Percentiles rank a stretch among this genome's conserved stretches.
These are phyloP conservation scores for Otocyon megalotis DNA, from an alignment of 2,113 vertebrate genomes.

Conservation along the genomic window DNA sequence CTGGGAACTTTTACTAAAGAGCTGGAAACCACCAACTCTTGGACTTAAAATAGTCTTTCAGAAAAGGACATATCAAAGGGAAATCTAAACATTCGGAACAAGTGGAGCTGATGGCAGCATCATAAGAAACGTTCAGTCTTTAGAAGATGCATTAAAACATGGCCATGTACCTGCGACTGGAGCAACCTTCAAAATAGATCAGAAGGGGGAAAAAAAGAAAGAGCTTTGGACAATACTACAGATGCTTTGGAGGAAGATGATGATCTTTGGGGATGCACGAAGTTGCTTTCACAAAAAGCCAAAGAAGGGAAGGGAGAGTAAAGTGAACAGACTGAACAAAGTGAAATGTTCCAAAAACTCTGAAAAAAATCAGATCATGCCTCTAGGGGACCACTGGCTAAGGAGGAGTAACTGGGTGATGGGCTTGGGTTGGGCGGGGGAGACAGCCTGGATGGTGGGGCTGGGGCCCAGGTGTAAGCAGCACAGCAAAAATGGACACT, in stretches of 20 bases:
- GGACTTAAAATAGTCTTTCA: slow-evolving; percentile 47
- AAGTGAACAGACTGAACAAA: neutral
- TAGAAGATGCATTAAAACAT: neutral
- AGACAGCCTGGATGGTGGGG: neutral
- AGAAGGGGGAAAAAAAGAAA: too few species aligned
- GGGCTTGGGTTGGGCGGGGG: too few species aligned
- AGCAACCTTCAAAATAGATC: neutral
- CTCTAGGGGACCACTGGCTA: neutral
- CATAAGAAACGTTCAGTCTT: neutral
- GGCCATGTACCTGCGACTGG: neutral
- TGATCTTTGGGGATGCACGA: neutral
- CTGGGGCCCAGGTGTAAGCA: rapidly evolving
- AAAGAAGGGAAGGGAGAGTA: neutral
- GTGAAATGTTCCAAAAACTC: neutral
- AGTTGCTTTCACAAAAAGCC: neutral
- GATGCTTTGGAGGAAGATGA: neutral
- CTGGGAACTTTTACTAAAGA: neutral
- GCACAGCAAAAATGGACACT: neutral
- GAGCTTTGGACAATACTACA: neutral
- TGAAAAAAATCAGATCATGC: neutral
- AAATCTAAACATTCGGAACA: neutral
- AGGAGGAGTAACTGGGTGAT: rapidly evolving
- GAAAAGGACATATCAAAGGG: neutral
- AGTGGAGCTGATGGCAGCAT: neutral
- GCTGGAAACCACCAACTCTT: neutral